Base-by-base conservation (phyloP, 2,888 invertebrate species). In the Euzophera pinguis region DNA sequence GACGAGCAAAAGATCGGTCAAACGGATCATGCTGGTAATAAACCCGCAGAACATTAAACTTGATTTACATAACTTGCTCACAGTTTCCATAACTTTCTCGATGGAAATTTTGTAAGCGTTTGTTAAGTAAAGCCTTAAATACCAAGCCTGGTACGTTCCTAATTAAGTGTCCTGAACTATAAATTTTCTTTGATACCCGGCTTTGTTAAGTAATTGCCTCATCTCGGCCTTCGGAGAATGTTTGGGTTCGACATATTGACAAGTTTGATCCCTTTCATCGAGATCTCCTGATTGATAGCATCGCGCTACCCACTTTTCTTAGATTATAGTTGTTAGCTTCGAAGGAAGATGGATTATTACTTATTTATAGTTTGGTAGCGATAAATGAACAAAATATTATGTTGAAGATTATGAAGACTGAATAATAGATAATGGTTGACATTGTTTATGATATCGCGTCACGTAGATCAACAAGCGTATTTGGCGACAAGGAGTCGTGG, bases 261-360 rank as follows among this genome's bases (percentile, higher is more conserved):
- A 73, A 62, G 60, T 65, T 55, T 63, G 63, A 73, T 66, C 72
- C 66, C 69, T 69, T 68, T 65, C 59, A 60, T 62, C 60, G 55
- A 53, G 57, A 58, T 53, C 52, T 56, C 60, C 63, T 75, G 73
- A 75, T 72, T 65, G 68, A 76, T 74, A 62, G 58, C 57, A 60
- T 59, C 54, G 53, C 45, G 53, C 48, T 32, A 32, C 49, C 32
- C n/a, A 32, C 49, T 47, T 47, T 34, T 22, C 22, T 48, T 48
- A 37, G 29, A 39, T 39, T 14, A 56, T 60, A 50, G 54, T 56
- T 52, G 56, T 62, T 59, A 53, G 52, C 53, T 59, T 58, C 58
- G 59, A 61, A 59, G 53, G 56, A 45, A 42, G 34, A 54, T 35
- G 32, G 42, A 57, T 60, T 39, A 50, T 32, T 32, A 14, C 1